Base-by-base conservation (phyloP, 1,140 invertebrate genomes). In the Eupeodes corollae region DNA sequence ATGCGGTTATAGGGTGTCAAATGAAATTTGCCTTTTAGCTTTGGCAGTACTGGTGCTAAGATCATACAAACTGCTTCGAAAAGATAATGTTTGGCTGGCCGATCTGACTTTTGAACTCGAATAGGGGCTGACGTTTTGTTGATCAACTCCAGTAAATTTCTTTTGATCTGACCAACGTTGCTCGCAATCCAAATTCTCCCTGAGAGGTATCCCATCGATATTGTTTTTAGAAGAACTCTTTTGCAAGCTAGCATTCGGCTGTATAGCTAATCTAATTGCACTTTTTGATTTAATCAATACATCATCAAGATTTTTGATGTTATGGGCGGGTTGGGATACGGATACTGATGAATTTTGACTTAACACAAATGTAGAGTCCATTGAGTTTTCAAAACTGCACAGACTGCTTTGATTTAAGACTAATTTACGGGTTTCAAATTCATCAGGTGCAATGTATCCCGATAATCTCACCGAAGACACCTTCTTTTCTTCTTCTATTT, bases 221-320 rank as follows among this genome's bases (percentile, higher is more conserved):
- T 67, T 67, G 45, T 58, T 64, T 42, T 67, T 67, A 6, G 64
- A 67, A 0, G 64, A 67, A 49, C 64, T 67, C 42, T 64, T 66
- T 15, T 58, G 59, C 30, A 61, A 18, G 15, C 56, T 34, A 0
- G 52, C 15, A 52, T 59, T 66, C 11, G 55, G 46, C 31, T 55
- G 52, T 6, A 64, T 60, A 42, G 59, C 44, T 46, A 51, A 37
- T 15, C 14, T 19, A 15, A 33, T 50, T 1, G 39, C 15, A 49
- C 51, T 48, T 49, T 55, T 35, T 42, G 19, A 38, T 30, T 40
- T 35, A 14, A 34, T 12, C 15, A 39, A 14, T 46, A 16, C 35
- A 32, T 40, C 15, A 37, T 33, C 8, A 34, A 45, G 21, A 45
- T 45, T 26, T 26, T 26, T 26, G 21, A 26, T 26, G 8, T 26